These are phyloP conservation scores for Enteromius fasciolatus DNA, from an alignment of 2,797 vertebrate species.

Conservation along the genomic window DNA sequence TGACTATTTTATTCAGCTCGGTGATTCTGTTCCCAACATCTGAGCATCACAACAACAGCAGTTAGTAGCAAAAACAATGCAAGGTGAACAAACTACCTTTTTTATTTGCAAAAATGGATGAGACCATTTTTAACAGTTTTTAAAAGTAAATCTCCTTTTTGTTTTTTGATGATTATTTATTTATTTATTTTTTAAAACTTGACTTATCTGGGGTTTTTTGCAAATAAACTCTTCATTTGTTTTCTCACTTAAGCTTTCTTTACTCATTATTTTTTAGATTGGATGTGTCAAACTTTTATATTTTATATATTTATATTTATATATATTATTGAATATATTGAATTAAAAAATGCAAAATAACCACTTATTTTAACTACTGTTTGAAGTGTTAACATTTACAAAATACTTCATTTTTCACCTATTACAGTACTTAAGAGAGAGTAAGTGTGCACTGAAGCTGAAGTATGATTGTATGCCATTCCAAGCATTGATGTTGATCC, in stretches of 20 bases:
- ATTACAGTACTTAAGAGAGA: background rate
- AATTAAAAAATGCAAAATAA: background rate
- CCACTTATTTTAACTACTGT: background rate
- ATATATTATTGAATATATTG: too few relatives aligned
- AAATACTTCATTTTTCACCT: background rate
- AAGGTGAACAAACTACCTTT: background rate
- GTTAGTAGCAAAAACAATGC: background rate
- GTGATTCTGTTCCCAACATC: conserved; percentile 77
- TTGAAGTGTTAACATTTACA: background rate
- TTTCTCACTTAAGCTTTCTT: background rate
- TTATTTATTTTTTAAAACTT: too few relatives aligned
- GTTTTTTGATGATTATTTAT: too few relatives aligned
- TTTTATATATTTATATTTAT: too few relatives aligned
- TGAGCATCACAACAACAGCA: conserved; percentile 39
- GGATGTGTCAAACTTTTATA: background rate
- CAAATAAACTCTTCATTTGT: background rate
- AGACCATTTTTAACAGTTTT: too few relatives aligned
- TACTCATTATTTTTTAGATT: background rate
- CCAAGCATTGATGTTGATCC: background rate
- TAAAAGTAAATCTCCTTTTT: too few relatives aligned
- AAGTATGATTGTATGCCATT: background rate
- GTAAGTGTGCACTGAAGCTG: background rate
- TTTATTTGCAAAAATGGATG: too few relatives aligned
- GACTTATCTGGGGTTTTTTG: too few relatives aligned
- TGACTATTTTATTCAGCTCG: conserved; percentile 74